Percentiles rank a stretch among this genome's conserved stretches.
These are phyloP conservation scores for Cephus cinctus DNA, from an alignment of 1,140 invertebrate genomes.

Conservation along the genomic window DNA sequence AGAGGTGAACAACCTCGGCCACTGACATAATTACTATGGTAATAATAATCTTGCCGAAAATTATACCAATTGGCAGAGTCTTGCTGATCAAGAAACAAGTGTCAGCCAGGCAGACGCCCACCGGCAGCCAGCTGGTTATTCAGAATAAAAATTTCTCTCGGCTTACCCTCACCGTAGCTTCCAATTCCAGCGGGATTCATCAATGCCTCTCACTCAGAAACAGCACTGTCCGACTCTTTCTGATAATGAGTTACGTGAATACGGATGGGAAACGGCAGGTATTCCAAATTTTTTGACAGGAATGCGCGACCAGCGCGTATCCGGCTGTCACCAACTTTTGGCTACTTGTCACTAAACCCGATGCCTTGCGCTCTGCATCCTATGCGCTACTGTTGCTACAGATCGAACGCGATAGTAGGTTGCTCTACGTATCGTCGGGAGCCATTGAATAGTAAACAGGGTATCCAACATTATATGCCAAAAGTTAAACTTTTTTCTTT, in stretches of 20 bases:
- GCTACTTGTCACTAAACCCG: slow-evolving; percentile 1
- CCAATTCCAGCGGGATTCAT: not conserved
- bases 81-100: slow-evolving; percentile 7
- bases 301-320: slow-evolving; percentile 3
- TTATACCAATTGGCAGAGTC: too few relatives aligned
- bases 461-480: not conserved
- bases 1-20: too few relatives aligned
- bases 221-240: not conserved
- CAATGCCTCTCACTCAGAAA: not conserved
- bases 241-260: not conserved
- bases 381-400: not conserved
- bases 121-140: slow-evolving; percentile 1
- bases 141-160: not conserved
- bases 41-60: too few relatives aligned
- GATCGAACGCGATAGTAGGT: not conserved
- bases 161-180: not conserved
- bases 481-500: not conserved
- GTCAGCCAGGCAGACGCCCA: not conserved
- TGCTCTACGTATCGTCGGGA: not conserved
- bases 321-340: slow-evolving; percentile 2
- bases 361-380: not conserved
- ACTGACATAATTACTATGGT: too few relatives aligned
- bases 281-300: not conserved
- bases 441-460: not conserved
- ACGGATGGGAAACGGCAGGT: not conserved